Evolutionary conservation across 2,888 invertebrate genomes (phyloP).

Genomic region (Pegoplata infirma): DNA sequence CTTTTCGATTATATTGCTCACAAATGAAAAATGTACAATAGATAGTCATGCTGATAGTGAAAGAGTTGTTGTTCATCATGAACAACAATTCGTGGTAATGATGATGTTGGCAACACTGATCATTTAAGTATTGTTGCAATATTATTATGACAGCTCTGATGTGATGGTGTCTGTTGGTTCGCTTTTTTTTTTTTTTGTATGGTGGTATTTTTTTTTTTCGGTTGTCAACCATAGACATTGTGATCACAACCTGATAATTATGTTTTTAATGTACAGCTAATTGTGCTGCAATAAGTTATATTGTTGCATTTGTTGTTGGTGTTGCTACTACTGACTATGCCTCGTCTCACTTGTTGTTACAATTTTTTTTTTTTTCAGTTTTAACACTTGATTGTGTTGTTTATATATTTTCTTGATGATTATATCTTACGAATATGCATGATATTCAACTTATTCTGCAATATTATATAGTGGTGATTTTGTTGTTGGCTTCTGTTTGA

Average conservation of each 20-base stretch:
- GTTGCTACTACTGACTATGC: too few species aligned
- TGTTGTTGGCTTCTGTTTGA: conserved; percentile 66
- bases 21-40: conserved; percentile 11
- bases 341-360: conserved; percentile 21
- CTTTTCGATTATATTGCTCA: not conserved
- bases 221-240: conserved; percentile 49
- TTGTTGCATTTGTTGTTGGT: conserved; percentile 11
- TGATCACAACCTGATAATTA: conserved; percentile 71
- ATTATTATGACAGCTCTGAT: conserved; percentile 53
- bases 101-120: conserved; percentile 27
- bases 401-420: conserved; percentile 31
- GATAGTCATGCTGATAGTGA: not conserved
- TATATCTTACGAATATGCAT: conserved; percentile 29
- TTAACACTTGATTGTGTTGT: not conserved
- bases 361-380: conserved; percentile 9
- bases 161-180: not conserved
- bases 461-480: conserved; percentile 57
- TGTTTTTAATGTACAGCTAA: conserved; percentile 76
- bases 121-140: conserved; percentile 17
- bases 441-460: conserved; percentile 14
- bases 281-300: conserved; percentile 72
- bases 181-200: not conserved
- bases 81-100: conserved; percentile 7
- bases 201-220: too few species aligned
- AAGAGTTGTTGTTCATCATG: not conserved